Evolutionary conservation across 2,888 invertebrate genomes (phyloP).

Genomic region (Leptura quadrifasciata): DNA sequence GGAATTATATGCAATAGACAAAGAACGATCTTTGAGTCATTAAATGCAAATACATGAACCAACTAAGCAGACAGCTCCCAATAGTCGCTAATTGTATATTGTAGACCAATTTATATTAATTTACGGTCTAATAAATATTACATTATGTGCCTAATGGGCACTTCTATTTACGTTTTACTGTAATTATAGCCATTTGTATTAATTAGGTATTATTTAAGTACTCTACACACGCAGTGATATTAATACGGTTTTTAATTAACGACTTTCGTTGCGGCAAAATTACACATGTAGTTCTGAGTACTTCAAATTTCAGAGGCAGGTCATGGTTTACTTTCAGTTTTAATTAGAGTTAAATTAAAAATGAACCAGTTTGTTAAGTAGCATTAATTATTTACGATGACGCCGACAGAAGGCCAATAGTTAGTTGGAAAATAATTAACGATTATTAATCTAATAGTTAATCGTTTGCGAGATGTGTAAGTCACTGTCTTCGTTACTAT

Average conservation of each 20-base stretch:
- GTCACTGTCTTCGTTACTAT: too few species aligned
- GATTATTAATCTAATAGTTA: too few species aligned
- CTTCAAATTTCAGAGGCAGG: neutral
- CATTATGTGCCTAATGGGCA: slow-evolving; percentile 27
- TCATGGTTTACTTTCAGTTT: neutral
- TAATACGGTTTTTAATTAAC: neutral
- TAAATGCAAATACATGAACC: slow-evolving; percentile 11
- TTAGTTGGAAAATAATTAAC: too few species aligned
- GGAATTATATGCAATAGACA: slow-evolving; percentile 17
- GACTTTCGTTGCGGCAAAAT: neutral
- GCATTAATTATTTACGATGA: too few species aligned
- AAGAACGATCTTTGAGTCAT: neutral
- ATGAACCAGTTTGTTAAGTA: neutral
- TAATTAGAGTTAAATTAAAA: neutral
- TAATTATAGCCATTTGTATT: slow-evolving; percentile 12
- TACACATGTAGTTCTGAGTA: neutral
- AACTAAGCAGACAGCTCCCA: slow-evolving; percentile 9
- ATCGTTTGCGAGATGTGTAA: too few species aligned
- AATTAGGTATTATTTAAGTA: slow-evolving; percentile 12
- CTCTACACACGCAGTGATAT: neutral
- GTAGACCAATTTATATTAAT: slow-evolving; percentile 28
- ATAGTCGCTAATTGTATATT: slow-evolving; percentile 23
- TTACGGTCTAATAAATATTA: slow-evolving; percentile 29
- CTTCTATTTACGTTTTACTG: slow-evolving; percentile 26
- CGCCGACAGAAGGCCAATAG: too few species aligned